Base-by-base conservation (phyloP, 2,797 vertebrate species). In the Podarcis lilfordi region DNA sequence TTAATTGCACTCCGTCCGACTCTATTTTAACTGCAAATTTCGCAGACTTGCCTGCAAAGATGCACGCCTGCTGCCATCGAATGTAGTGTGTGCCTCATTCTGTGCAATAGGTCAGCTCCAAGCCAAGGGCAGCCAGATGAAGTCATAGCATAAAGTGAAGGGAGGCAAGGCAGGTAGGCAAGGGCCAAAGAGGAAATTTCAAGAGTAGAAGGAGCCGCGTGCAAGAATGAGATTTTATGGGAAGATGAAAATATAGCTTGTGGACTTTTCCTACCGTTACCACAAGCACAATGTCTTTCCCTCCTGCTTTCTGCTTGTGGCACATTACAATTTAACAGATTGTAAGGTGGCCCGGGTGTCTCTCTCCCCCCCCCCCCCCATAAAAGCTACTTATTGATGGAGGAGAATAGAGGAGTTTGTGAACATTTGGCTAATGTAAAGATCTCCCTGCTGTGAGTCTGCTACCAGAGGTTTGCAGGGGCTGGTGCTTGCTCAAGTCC, bases 341-440 rank as follows among this genome's bases (percentile, higher is more conserved):
- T 50, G n/a, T 80, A 32, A 32, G 29, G 27, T 81, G 68, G 35
- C 45, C 45, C 55, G 71, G 15, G 72, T 6, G 10, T 72, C 19
- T 15, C 10, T 32, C 32, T 32, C n/a, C 32, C 23, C 15, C 13
- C 2, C 43, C 32, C 32, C 32, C 13, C 5, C 8, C 55, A n/a
- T 29, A 37, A 21, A 43, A 27, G 45, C 59, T 59, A 66, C 74
- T 82, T 68, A 66, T 35, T 82, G 80, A 37, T 80, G 68, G 55
- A 74, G 37, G 35, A 66, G 17, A 55, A 27, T 23, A 79, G 45
- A 71, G 27, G 27, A 23, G 7, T 15, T 7, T 71, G 66, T 61
- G 66, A 72, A 81, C n/a, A 75, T 87, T 87, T 87, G 27, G 69
- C 32, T 87, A 76, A 80, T 85, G 40, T 68, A 80, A 81, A 81